These are phyloP conservation scores for Chelonia mydas DNA, from an alignment of 2,797 vertebrate genomes.

Conservation along the genomic window DNA sequence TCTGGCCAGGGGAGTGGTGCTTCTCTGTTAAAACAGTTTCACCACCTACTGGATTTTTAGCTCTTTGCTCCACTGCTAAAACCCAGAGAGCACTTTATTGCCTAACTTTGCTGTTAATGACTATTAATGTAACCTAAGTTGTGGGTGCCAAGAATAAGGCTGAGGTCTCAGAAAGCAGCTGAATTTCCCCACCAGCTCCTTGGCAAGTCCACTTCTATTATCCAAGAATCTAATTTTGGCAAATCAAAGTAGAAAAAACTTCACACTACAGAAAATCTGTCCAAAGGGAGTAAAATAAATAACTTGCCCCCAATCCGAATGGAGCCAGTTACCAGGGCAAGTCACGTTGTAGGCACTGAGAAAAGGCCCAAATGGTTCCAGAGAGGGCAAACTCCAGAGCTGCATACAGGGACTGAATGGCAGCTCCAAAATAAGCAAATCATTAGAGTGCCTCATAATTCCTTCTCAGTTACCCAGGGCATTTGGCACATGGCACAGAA, in stretches of 20 bases:
- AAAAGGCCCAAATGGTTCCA: not conserved
- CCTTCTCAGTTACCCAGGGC: not conserved
- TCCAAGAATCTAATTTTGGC: not conserved
- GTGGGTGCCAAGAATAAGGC: not conserved
- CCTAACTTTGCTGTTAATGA: not conserved
- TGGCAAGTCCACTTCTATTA: not conserved
- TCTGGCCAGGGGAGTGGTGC: not conserved
- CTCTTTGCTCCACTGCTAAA: not conserved
- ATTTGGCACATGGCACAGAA: not conserved
- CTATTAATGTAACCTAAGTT: not conserved
- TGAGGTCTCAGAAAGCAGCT: not conserved
- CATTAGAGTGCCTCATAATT: not conserved
- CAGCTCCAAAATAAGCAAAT: not conserved
- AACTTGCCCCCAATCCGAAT: not conserved
- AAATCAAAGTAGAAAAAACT: slow-evolving; percentile 3
- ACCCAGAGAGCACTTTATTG: not conserved
- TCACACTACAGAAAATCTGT: not conserved
- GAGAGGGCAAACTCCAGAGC: not conserved
- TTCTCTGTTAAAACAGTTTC: not conserved
- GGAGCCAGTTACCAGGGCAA: not conserved
- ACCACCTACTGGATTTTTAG: not conserved
- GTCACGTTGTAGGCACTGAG: not conserved
- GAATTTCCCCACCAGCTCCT: slow-evolving; percentile 6
- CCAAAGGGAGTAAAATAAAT: not conserved
- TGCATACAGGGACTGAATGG: not conserved